A percentile compares a stretch with the other conserved stretches of the same genome.
phyloP scores from a whole-genome alignment of 2,797 vertebrate genomes.

The Tapirus indicus region DNA sequence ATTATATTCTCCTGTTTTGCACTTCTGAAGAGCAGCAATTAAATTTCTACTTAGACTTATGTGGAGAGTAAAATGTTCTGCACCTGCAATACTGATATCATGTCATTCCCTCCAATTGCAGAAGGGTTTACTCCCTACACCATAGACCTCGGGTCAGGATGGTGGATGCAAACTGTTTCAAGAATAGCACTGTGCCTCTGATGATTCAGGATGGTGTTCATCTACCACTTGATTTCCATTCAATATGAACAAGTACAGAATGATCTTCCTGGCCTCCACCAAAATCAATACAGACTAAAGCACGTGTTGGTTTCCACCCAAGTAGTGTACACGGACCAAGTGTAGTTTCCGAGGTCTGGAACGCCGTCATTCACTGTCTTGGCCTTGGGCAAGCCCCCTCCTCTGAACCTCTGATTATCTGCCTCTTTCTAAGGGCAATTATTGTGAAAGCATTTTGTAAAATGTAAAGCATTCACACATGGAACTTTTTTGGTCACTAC shows the following conservation, averaged over 20 bases:
- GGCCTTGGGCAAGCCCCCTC: not conserved
- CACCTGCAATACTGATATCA: constrained; percentile 80
- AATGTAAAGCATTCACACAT: not conserved
- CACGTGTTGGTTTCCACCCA: not conserved
- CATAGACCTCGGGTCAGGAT: constrained; percentile 67
- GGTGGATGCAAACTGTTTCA: constrained; percentile 38
- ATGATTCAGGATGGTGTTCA: not conserved
- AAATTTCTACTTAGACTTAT: constrained; percentile 84
- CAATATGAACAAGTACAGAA: not conserved
- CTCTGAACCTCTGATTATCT: not conserved
- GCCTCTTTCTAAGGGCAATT: not conserved
- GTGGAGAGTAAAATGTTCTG: constrained; percentile 82
- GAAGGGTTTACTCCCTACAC: constrained; percentile 72
- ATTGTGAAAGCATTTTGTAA: not conserved
- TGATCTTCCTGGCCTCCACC: not conserved
- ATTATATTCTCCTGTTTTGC: constrained; percentile 88
- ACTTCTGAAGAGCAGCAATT: constrained; percentile 87
- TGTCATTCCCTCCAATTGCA: not conserved
- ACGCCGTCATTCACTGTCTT: not conserved
- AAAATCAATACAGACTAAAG: not conserved
- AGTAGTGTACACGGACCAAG: not conserved
- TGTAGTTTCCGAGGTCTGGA: not conserved
- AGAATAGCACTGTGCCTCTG: not conserved
- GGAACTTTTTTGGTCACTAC: not conserved
- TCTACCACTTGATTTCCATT: not conserved